Conservation (phyloP, 2,888 invertebrate genomes). For the Phymatocera aterrima region DNA sequence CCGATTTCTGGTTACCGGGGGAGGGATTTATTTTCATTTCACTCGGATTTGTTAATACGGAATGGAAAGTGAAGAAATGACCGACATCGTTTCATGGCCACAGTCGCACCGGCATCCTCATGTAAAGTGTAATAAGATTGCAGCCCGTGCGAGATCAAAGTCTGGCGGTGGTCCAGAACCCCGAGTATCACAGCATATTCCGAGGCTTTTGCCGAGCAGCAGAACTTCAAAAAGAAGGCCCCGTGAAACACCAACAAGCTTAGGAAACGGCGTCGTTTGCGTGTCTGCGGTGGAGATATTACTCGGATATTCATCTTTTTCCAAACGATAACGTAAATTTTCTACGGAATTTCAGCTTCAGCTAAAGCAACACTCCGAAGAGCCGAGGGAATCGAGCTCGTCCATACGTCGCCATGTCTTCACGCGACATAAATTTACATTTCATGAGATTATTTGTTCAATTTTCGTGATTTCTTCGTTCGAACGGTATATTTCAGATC, state of each 20-base stretch:
- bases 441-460: background rate
- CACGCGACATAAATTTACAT: background rate
- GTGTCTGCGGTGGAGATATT: background rate
- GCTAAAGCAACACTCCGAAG: background rate
- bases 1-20: background rate
- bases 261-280: conserved; percentile 1
- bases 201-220: background rate
- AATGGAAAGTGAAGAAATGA: background rate
- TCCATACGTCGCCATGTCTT: background rate
- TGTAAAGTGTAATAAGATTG: conserved; percentile 15
- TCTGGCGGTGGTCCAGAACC: conserved; percentile 15
- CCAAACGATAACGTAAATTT: background rate
- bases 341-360: background rate
- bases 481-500: background rate
- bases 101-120: background rate
- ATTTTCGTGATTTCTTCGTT: background rate
- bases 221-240: background rate
- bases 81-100: background rate
- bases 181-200: background rate
- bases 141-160: background rate
- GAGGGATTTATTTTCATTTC: background rate
- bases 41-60: too few relatives aligned
- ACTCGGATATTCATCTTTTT: background rate
- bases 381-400: background rate
- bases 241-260: background rate